phyloP scores from a whole-genome alignment of 1,140 invertebrate genomes.

The Heliconius melpomene region DNA sequence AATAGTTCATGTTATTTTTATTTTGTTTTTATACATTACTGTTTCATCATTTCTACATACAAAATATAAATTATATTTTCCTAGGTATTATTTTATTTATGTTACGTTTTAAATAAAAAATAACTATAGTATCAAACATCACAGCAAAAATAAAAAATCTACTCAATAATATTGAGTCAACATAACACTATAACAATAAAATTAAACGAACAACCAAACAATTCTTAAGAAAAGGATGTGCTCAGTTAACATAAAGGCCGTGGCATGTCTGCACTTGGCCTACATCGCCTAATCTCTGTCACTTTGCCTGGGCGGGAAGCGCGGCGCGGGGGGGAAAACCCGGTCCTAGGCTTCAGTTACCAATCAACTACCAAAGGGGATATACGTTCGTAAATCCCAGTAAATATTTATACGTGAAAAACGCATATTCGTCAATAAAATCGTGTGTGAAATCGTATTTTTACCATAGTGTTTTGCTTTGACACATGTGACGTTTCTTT shows the following conservation, averaged over 20 bases:
- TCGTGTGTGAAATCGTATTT: conserved; percentile 55
- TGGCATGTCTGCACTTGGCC: conserved; percentile 46
- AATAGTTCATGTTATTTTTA: too few relatives aligned
- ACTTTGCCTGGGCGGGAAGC: conserved; percentile 70
- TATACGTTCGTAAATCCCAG: conserved; percentile 38
- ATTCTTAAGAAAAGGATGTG: conserved; percentile 30
- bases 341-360: conserved; percentile 62
- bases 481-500: conserved; percentile 16
- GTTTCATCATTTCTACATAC: too few relatives aligned
- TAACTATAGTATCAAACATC: background rate
- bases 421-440: conserved; percentile 66
- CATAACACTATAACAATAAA: background rate
- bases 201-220: conserved; percentile 13
- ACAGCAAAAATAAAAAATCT: background rate
- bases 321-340: conserved; percentile 52
- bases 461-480: conserved; percentile 42
- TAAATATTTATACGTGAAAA: conserved; percentile 52
- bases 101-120: too few relatives aligned
- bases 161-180: background rate
- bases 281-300: conserved; percentile 47
- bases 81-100: too few relatives aligned
- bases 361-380: conserved; percentile 40
- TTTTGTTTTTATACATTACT: too few relatives aligned
- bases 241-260: conserved; percentile 31
- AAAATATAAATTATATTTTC: too few relatives aligned